Evolutionary conservation across 1,140 invertebrate genomes (phyloP).

Genomic region (Akabosia matsudoensis): DNA sequence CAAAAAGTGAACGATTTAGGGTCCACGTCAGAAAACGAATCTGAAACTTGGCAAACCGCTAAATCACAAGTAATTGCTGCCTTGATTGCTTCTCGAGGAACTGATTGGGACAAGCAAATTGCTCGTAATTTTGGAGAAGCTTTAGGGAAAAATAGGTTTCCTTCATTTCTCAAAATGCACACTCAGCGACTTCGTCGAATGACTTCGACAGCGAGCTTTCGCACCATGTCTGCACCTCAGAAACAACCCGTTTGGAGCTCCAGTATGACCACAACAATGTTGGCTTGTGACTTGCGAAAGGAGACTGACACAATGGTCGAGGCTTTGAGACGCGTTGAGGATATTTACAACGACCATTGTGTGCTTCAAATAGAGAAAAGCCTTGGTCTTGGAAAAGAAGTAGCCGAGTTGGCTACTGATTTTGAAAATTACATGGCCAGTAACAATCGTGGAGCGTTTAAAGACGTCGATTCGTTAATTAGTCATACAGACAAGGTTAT

Average conservation of each 20-base stretch:
- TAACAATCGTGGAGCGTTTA: slow-evolving; percentile 4
- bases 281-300: not conserved
- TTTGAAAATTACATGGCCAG: slow-evolving; percentile 2
- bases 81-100: not conserved
- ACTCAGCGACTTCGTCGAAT: not conserved
- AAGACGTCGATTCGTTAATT: not conserved
- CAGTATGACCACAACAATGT: not conserved
- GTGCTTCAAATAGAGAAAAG: not conserved
- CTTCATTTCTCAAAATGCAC: not conserved
- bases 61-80: not conserved
- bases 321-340: not conserved
- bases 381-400: not conserved
- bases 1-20: not conserved
- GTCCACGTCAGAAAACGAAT: not conserved
- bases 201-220: not conserved
- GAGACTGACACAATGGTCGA: not conserved
- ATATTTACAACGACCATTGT: not conserved
- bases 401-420: not conserved
- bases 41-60: not conserved
- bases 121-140: not conserved
- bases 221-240: not conserved
- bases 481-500: slow-evolving; percentile 13
- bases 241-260: not conserved
- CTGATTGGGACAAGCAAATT: slow-evolving; percentile 1
- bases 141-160: not conserved